Base-by-base conservation (phyloP, 2,113 vertebrate species). In the Festucalex cinctus region DNA sequence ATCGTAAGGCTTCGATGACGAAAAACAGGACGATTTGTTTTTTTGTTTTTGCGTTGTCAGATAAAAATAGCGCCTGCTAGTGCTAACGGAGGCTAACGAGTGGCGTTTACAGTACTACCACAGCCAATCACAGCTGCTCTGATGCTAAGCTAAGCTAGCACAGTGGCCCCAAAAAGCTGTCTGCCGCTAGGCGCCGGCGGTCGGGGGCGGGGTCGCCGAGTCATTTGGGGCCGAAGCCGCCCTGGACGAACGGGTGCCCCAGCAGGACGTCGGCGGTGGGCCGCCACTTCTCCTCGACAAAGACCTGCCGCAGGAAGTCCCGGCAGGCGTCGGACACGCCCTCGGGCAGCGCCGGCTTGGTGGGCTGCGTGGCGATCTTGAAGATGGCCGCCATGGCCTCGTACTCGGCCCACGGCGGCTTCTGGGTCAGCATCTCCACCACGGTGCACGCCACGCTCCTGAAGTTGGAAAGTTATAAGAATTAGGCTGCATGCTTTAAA, bases 321-420 rank as follows among this genome's bases (percentile, higher is more conserved):
- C 93, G 90, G 89, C 93, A 93, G 12, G 78, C 80, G 63, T 90
- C 93, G 0, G 94, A 94, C 78, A 95, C 94, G 0, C 88, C 44
- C 0, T 95, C 93, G 0, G 95, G 94, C 59, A 96, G 92, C 28
- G 86, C 78, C 20, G 95, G 95, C 81, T 95, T 95, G 32, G 95
- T 96, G 0, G 95, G 95, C 83, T 96, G 95, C 0, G 95, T 96
- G 62, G 94, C 95, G 0, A 96, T 96, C 75, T 96, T 96, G 79
- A 96, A 96, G 78, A 96, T 95, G 32, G 95, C 95, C 0, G 95
- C 95, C 95, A 96, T 96, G 68, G 94, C 95, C 87, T 96, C 95
- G 0, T 90, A 96, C 83, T 96, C 95, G 0, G 95, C 92, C 95
- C 95, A 96, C 0, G 95, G 95, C 0, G 95, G 95, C 70, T 96